phyloP scores from a whole-genome alignment of 2,888 invertebrate genomes.

The Mesorhabditis spiculigera region DNA sequence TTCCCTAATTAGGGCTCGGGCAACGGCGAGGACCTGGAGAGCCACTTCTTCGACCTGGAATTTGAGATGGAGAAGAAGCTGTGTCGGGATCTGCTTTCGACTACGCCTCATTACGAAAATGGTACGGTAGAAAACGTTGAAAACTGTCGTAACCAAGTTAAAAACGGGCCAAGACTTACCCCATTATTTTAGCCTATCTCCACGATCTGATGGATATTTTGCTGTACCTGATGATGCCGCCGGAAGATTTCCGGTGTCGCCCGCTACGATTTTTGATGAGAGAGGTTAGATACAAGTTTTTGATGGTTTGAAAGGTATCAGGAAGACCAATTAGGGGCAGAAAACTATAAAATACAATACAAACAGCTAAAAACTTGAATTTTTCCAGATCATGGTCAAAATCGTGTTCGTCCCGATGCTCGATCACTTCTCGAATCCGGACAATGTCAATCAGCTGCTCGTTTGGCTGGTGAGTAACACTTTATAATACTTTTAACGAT shows the following conservation, averaged over 20 bases:
- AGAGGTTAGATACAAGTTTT: conserved; percentile 57
- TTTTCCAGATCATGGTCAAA: conserved; percentile 21
- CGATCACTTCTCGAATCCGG: conserved; percentile 77
- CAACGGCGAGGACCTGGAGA: conserved; percentile 65
- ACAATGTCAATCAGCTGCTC: conserved; percentile 84
- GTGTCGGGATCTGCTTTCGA: conserved; percentile 78
- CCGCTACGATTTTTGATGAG: conserved; percentile 72
- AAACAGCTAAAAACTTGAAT: background rate
- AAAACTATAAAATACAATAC: background rate
- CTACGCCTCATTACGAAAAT: conserved; percentile 67
- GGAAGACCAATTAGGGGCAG: background rate
- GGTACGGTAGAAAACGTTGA: conserved; percentile 56
- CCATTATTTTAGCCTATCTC: conserved; percentile 69
- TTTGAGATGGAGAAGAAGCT: conserved; percentile 77
- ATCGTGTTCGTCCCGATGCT: conserved; percentile 73
- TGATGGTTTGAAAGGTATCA: background rate
- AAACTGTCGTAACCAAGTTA: too few species aligned
- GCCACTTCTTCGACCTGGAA: conserved; percentile 84
- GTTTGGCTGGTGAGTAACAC: conserved; percentile 72
- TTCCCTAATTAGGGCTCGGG: background rate
- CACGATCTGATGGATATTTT: conserved; percentile 78
- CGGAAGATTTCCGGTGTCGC: conserved; percentile 79
- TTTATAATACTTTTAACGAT: conserved; percentile 5
- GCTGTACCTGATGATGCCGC: conserved; percentile 77
- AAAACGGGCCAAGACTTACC: background rate